Conservation (phyloP, 35 echinoderm and acorn worm genomes). For the Diadema setosum region DNA sequence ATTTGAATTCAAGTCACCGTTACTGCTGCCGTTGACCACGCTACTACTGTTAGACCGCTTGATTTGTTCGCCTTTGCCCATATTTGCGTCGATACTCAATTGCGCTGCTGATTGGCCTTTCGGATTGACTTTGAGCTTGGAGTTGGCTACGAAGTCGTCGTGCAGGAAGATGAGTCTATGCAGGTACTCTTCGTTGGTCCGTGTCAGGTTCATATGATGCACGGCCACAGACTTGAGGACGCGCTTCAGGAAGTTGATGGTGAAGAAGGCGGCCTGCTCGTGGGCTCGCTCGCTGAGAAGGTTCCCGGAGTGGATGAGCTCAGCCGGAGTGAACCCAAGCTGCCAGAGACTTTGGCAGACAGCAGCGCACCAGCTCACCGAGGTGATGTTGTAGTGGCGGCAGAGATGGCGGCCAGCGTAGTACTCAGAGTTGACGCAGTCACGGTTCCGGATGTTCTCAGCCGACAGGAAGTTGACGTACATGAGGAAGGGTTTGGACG, state of each 20-base stretch:
- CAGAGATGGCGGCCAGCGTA: slow-evolving; percentile 50
- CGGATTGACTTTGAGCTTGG: background rate
- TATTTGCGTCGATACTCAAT: background rate
- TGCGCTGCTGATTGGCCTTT: background rate
- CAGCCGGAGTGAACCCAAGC: slow-evolving; percentile 52
- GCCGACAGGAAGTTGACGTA: slow-evolving; percentile 73
- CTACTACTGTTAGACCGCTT: background rate
- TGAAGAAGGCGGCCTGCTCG: slow-evolving; percentile 62
- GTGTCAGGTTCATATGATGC: slow-evolving; percentile 31
- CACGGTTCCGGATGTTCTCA: slow-evolving; percentile 54
- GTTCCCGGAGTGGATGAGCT: slow-evolving; percentile 40
- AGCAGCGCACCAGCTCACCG: slow-evolving; percentile 70
- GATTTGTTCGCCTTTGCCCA: background rate
- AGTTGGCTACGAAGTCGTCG: slow-evolving; percentile 46
- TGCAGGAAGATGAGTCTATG: slow-evolving; percentile 35
- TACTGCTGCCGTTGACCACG: background rate
- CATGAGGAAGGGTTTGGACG: slow-evolving; percentile 56
- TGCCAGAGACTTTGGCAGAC: slow-evolving; percentile 64
- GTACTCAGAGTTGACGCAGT: slow-evolving; percentile 84
- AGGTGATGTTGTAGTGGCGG: slow-evolving; percentile 71
- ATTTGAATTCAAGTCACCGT: background rate
- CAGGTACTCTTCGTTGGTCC: slow-evolving; percentile 41
- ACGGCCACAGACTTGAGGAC: slow-evolving; percentile 42
- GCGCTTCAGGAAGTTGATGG: slow-evolving; percentile 49
- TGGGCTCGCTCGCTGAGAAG: slow-evolving; percentile 31